Conservation (phyloP, 2,113 vertebrate genomes). For the Clarias macrocephalus region DNA sequence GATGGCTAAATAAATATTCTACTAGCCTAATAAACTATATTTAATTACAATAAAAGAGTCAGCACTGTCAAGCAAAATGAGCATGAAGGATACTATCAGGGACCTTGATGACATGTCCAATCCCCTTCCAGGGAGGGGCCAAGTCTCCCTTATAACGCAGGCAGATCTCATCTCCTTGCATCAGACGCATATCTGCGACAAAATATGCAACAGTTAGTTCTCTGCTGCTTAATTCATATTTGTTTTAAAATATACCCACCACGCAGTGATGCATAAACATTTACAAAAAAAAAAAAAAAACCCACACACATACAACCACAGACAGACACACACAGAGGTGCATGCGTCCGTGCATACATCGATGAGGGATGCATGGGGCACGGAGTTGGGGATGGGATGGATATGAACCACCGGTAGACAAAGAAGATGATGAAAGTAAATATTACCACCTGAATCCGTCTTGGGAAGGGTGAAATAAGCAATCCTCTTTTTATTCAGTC, state of each 20-base stretch:
- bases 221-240: not conserved
- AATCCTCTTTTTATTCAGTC: constrained; percentile 99
- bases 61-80: not conserved
- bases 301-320: constrained; percentile 39
- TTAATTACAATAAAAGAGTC: not conserved
- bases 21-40: not conserved
- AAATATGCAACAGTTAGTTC: constrained; percentile 1
- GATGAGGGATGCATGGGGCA: constrained; percentile 56
- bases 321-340: constrained; percentile 41
- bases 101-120: constrained; percentile 98
- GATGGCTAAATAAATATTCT: not conserved
- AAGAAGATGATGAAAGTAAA: constrained; percentile 52
- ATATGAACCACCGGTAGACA: constrained; percentile 55
- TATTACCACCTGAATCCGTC: constrained; percentile 94
- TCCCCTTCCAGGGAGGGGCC: constrained; percentile 94
- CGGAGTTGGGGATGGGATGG: constrained; percentile 52
- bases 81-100: constrained; percentile 94
- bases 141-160: constrained; percentile 95
- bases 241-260: constrained; percentile 35
- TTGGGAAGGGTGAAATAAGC: constrained; percentile 99
- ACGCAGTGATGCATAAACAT: constrained; percentile 29
- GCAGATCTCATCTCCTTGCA: constrained; percentile 99
- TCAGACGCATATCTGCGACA: constrained; percentile 90
- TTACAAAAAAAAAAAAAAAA: constrained; percentile 29
- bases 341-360: constrained; percentile 52